Conservation (phyloP, 2,888 invertebrate species). For the Nomada ferruginata region DNA sequence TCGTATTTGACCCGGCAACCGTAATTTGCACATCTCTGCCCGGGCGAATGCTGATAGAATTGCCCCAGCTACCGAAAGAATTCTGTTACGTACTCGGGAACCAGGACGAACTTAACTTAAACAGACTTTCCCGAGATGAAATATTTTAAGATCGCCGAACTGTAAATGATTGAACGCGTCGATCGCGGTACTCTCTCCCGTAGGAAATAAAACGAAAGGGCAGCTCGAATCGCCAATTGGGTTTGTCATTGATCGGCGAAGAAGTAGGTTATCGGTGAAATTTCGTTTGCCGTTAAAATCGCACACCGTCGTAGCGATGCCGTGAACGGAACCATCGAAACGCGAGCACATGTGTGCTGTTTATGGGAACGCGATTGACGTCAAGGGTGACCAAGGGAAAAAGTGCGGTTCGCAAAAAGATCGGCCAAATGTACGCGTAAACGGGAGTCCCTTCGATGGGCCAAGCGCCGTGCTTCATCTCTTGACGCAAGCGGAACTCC, state of each 20-base stretch:
- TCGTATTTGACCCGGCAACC: conserved; percentile 29
- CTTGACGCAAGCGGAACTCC: conserved; percentile 29
- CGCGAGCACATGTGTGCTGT: conserved; percentile 42
- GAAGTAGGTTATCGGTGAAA: conserved; percentile 27
- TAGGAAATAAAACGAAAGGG: background rate
- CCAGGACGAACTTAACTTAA: background rate
- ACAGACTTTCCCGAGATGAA: background rate
- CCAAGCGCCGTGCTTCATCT: background rate
- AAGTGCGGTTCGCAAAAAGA: conserved; percentile 40
- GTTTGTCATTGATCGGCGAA: background rate
- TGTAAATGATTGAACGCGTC: background rate
- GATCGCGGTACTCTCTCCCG: too few species aligned
- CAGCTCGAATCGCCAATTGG: background rate
- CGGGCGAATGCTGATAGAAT: background rate
- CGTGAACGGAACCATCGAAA: conserved; percentile 23
- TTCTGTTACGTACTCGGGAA: background rate
- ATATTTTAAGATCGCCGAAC: conserved; percentile 4
- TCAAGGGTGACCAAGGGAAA: conserved; percentile 39
- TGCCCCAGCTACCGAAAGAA: background rate
- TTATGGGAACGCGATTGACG: conserved; percentile 63
- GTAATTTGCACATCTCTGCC: conserved; percentile 37
- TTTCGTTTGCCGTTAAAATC: conserved; percentile 38
- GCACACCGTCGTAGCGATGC: background rate
- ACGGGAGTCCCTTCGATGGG: conserved; percentile 23
- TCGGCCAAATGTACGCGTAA: conserved; percentile 45